These are phyloP conservation scores for Naso thynnoides DNA, from an alignment of 2,797 vertebrate species.

Conservation along the genomic window DNA sequence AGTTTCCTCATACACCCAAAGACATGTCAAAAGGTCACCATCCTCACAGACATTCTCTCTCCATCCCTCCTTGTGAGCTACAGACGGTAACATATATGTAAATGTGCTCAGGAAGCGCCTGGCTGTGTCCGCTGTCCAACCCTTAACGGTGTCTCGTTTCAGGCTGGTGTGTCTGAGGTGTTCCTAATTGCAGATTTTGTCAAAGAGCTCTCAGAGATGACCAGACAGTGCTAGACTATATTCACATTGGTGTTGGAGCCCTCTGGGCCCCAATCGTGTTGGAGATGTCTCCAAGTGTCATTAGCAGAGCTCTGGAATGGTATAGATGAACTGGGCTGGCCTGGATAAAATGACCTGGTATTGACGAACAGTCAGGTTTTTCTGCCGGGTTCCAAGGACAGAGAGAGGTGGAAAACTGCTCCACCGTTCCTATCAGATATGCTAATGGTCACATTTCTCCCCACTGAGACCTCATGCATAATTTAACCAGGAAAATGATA, in stretches of 20 bases:
- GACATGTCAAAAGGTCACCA: conserved; percentile 78
- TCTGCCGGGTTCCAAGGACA: conserved; percentile 83
- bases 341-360: conserved; percentile 86
- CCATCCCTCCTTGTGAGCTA: conserved; percentile 39
- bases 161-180: conserved; percentile 74
- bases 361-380: conserved; percentile 86
- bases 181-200: conserved; percentile 81
- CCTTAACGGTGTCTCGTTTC: conserved; percentile 77
- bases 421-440: conserved; percentile 83
- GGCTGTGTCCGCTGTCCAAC: conserved; percentile 59
- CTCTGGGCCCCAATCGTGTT: conserved; percentile 62
- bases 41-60: conserved; percentile 67
- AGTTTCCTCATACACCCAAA: conserved; percentile 71
- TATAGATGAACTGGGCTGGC: conserved; percentile 71
- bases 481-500: conserved; percentile 82
- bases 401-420: conserved; percentile 76
- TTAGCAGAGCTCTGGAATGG: conserved; percentile 71
- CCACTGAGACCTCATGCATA: conserved; percentile 85
- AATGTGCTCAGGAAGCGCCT: conserved; percentile 70
- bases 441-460: conserved; percentile 86
- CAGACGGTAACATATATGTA: conserved; percentile 78
- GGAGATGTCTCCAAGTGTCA: conserved; percentile 74
- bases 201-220: conserved; percentile 70
- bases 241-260: conserved; percentile 71
- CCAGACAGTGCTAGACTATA: conserved; percentile 77